A percentile compares a stretch with the other conserved stretches of the same genome.
phyloP scores from a whole-genome alignment of 2,797 vertebrate genomes.

The Ctenosaura bakeri region DNA sequence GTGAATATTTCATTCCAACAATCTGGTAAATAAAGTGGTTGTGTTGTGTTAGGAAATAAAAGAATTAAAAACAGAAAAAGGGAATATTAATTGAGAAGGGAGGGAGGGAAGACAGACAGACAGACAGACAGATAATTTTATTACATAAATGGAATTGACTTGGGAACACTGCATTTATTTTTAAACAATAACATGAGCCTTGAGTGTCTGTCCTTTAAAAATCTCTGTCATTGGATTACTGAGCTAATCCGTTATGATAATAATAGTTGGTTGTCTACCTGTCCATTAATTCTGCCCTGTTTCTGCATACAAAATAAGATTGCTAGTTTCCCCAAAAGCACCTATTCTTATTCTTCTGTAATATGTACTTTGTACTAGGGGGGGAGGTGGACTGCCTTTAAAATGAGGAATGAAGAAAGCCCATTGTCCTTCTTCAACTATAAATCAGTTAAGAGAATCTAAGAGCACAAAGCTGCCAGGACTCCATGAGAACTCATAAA shows the following conservation, averaged over 20 bases:
- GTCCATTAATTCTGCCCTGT: slow-evolving; percentile 20
- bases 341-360: background rate
- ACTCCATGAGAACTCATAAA: slow-evolving; percentile 12
- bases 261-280: slow-evolving; percentile 11
- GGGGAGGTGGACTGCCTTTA: background rate
- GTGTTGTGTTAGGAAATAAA: background rate
- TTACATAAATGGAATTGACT: background rate
- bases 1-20: background rate
- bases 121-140: background rate
- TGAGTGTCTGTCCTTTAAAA: slow-evolving; percentile 17
- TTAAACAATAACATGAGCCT: slow-evolving; percentile 11
- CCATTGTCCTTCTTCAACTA: no score
- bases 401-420: slow-evolving; percentile 4
- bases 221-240: background rate
- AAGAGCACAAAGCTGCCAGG: background rate
- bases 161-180: background rate
- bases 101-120: no score
- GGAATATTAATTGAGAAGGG: background rate
- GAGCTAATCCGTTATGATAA: background rate
- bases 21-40: background rate
- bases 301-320: slow-evolving; percentile 11
- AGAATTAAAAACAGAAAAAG: background rate
- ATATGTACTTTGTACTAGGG: fast-evolving
- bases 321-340: background rate
- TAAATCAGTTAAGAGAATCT: background rate